Conservation (phyloP, 2,797 vertebrate species). For the Sebastes jordani region DNA sequence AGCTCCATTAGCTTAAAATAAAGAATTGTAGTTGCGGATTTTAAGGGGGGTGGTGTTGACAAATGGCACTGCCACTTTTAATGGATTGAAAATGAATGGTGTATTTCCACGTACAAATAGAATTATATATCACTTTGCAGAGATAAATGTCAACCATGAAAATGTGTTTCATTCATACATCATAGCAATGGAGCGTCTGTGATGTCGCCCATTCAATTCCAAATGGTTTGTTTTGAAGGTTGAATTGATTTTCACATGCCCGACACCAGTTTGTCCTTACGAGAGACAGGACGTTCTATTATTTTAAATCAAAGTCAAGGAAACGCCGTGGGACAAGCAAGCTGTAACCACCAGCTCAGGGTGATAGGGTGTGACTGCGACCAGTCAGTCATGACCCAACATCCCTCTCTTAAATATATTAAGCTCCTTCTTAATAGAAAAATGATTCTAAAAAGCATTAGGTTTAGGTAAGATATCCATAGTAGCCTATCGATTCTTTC, state of each 20-base stretch:
- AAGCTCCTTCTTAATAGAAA: not conserved
- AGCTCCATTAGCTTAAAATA: not conserved
- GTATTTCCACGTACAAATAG: not conserved
- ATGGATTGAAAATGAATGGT: not conserved
- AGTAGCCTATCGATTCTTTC: not conserved
- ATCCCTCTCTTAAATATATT: not conserved
- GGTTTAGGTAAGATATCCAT: not conserved
- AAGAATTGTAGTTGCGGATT: not conserved
- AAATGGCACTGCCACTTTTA: not conserved
- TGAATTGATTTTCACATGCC: not conserved
- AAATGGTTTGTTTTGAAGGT: slow-evolving; percentile 1
- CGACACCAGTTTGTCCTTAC: not conserved
- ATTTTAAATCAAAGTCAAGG: not conserved
- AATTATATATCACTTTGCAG: not conserved
- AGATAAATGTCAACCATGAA: not conserved
- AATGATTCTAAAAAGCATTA: not conserved
- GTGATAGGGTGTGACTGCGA: not conserved
- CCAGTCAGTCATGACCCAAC: not conserved
- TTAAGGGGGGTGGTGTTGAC: not conserved
- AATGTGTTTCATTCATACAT: not conserved
- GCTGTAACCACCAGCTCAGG: not conserved
- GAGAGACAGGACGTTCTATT: not conserved
- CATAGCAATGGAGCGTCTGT: not conserved
- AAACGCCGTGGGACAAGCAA: not conserved
- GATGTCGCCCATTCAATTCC: not conserved